phyloP scores from a whole-genome alignment of 1,140 invertebrate species.

The Carposina sasakii region DNA sequence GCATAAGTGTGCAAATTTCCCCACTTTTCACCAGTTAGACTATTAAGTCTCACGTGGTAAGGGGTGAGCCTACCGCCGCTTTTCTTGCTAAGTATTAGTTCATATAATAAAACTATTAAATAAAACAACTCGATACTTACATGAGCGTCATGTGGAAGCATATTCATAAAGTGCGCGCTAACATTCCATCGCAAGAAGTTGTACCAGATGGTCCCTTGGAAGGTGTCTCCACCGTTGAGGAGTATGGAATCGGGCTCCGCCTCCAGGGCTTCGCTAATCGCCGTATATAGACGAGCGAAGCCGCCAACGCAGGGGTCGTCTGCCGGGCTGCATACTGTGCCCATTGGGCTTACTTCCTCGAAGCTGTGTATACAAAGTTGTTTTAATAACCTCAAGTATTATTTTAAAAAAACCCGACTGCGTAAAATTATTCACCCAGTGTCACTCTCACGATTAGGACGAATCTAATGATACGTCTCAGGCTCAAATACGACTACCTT shows the following conservation, averaged over 20 bases:
- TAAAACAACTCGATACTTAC: slow-evolving; percentile 70
- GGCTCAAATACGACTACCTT: too few relatives aligned
- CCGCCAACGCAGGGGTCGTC: slow-evolving; percentile 79
- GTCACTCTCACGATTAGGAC: too few relatives aligned
- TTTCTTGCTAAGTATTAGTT: too few relatives aligned
- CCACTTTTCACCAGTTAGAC: too few relatives aligned
- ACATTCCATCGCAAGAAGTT: slow-evolving; percentile 83
- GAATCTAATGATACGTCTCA: too few relatives aligned
- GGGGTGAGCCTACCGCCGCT: too few relatives aligned
- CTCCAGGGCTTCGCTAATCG: slow-evolving; percentile 71
- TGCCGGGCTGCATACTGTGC: slow-evolving; percentile 74
- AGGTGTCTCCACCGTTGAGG: slow-evolving; percentile 89
- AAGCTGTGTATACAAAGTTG: slow-evolving; percentile 65
- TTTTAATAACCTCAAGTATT: too few relatives aligned
- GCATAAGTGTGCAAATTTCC: too few relatives aligned
- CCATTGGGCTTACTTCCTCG: slow-evolving; percentile 77
- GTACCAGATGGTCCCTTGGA: slow-evolving; percentile 91
- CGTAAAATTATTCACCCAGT: too few relatives aligned
- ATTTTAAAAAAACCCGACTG: too few relatives aligned
- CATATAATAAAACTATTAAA: too few relatives aligned
- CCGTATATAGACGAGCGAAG: slow-evolving; percentile 78
- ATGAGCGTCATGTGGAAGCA: slow-evolving; percentile 84
- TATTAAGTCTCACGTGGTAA: too few relatives aligned
- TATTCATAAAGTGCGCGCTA: slow-evolving; percentile 83
- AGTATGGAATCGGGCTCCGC: slow-evolving; percentile 78